phyloP scores from a whole-genome alignment of 2,113 vertebrate genomes.

The Nothobranchius furzeri region DNA sequence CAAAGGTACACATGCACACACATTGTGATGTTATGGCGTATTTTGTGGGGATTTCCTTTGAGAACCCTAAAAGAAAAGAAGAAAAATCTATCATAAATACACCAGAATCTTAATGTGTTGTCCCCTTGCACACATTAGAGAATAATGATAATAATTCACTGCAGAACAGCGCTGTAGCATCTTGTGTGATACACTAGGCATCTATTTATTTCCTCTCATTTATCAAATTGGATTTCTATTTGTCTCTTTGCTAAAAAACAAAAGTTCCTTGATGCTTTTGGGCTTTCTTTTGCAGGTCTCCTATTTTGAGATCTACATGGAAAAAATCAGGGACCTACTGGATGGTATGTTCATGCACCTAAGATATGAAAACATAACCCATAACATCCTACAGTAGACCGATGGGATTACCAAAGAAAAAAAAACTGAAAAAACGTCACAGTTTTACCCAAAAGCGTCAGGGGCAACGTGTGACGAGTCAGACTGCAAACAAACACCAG shows the following conservation, averaged over 20 bases:
- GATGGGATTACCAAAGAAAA: neutral
- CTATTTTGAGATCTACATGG: constrained; percentile 98
- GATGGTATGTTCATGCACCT: constrained; percentile 83
- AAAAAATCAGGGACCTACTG: constrained; percentile 94
- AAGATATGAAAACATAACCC: neutral
- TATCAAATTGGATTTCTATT: constrained; percentile 10
- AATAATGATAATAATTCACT: constrained; percentile 40
- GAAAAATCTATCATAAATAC: constrained; percentile 28
- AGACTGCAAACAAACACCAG: neutral
- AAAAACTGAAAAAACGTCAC: neutral
- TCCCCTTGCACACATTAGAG: constrained; percentile 28
- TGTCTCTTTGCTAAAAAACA: neutral
- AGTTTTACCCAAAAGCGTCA: neutral
- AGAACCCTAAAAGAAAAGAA: constrained; percentile 41
- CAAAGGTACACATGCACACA: neutral
- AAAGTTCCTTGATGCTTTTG: neutral
- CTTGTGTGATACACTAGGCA: constrained; percentile 24
- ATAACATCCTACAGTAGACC: neutral
- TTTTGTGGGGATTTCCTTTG: constrained; percentile 12
- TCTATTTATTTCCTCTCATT: constrained; percentile 1
- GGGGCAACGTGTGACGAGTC: neutral
- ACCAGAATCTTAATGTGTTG: constrained; percentile 29
- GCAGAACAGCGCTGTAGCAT: constrained; percentile 8
- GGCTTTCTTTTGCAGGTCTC: constrained; percentile 82
- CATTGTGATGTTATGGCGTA: too few relatives aligned